Percentiles rank a stretch among this genome's conserved stretches.
Evolutionary conservation across 2,797 vertebrate genomes (phyloP).

Genomic region (Periparus ater): DNA sequence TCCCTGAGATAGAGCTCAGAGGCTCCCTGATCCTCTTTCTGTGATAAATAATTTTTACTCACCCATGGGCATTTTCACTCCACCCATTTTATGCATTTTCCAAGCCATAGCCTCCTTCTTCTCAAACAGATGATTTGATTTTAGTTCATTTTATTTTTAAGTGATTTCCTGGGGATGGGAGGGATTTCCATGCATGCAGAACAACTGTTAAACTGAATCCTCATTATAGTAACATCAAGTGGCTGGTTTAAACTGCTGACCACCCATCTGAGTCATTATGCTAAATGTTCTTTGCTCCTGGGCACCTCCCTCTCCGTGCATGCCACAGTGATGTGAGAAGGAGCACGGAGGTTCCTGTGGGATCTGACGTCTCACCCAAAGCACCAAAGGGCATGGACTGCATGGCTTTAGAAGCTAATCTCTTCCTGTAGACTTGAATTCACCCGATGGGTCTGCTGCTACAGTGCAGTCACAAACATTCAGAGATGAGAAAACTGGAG

Average conservation of each 20-base stretch:
- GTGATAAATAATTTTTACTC: conserved; percentile 3
- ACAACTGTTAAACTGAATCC: conserved; percentile 51
- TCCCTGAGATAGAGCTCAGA: conserved; percentile 9
- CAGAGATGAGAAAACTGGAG: neutral
- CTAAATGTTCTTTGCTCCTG: conserved; percentile 65
- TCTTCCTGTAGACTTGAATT: neutral
- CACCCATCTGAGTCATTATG: conserved; percentile 56
- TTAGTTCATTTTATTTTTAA: conserved; percentile 38
- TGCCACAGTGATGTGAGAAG: conserved; percentile 57
- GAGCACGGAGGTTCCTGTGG: neutral
- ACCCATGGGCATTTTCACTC: conserved; percentile 11
- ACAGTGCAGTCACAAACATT: neutral
- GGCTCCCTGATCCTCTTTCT: neutral
- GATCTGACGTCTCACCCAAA: conserved; percentile 33
- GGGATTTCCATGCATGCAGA: conserved; percentile 5
- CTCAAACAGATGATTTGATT: conserved; percentile 36
- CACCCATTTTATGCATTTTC: conserved; percentile 26
- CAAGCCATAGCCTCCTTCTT: conserved; percentile 13
- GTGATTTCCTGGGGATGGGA: conserved; percentile 14
- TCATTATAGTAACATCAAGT: conserved; percentile 61
- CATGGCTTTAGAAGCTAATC: neutral
- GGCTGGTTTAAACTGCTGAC: conserved; percentile 65
- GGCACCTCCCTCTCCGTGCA: conserved; percentile 29
- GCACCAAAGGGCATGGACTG: conserved; percentile 14
- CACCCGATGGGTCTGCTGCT: neutral